Conservation (phyloP, 37 sponge, comb jelly and placozoan genomes). For the Halichondria panicea region DNA sequence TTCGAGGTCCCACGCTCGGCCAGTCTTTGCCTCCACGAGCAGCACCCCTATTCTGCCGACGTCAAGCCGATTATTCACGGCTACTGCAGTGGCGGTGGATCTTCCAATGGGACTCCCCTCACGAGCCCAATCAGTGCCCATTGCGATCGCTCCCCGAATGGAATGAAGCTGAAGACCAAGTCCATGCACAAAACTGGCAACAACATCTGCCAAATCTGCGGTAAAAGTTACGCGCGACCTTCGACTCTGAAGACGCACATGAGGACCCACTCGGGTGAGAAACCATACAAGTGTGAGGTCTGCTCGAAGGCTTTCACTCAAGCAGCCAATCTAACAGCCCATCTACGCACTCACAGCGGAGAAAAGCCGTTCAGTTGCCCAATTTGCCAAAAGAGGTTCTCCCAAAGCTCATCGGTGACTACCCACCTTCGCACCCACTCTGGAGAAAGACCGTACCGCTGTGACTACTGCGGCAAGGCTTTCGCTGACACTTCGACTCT, state of each 20-base stretch:
- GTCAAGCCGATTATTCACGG: conserved; percentile 44
- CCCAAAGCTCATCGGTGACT: conserved; percentile 96
- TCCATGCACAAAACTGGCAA: conserved; percentile 32
- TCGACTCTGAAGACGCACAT: conserved; percentile 97
- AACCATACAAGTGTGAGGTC: conserved; percentile 88
- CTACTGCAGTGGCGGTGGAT: neutral
- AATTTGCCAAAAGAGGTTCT: conserved; percentile 89
- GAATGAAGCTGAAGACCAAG: conserved; percentile 9
- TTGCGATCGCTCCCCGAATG: conserved; percentile 30
- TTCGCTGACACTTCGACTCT: conserved; percentile 98
- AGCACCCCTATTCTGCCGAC: conserved; percentile 34
- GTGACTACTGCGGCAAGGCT: conserved; percentile 86
- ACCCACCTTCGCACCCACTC: conserved; percentile 98
- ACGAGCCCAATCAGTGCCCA: conserved; percentile 8
- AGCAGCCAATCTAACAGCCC: conserved; percentile 98
- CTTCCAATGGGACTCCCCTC: neutral
- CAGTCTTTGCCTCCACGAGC: conserved; percentile 23
- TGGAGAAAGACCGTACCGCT: conserved; percentile 94
- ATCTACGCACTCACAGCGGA: conserved; percentile 93
- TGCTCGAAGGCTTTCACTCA: conserved; percentile 97
- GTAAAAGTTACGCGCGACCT: conserved; percentile 95
- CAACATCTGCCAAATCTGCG: conserved; percentile 89
- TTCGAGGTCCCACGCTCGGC: conserved; percentile 5
- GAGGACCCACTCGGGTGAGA: conserved; percentile 93
- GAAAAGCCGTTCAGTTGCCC: conserved; percentile 98